phyloP scores from a whole-genome alignment of 1,140 invertebrate genomes.

The Agrypnia vestita region DNA sequence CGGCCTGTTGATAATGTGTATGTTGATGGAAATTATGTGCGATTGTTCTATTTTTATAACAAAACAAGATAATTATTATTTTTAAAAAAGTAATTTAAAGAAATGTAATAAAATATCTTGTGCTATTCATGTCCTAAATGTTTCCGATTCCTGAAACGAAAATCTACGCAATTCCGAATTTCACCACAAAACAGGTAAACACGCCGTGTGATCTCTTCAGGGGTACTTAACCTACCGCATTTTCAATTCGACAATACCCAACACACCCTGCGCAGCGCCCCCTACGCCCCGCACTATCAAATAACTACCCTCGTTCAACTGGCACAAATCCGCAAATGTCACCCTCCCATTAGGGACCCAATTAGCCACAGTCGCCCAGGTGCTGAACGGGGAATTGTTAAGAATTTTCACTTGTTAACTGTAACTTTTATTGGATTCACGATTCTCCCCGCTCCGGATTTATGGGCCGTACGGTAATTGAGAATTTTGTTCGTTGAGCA shows the following conservation, averaged over 20 bases:
- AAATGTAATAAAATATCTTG: too few relatives aligned
- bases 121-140: too few relatives aligned
- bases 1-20: too few relatives aligned
- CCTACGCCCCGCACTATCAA: constrained; percentile 24
- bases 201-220: background rate
- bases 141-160: background rate
- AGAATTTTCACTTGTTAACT: constrained; percentile 7
- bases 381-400: constrained; percentile 12
- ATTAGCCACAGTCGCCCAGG: constrained; percentile 31
- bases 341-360: constrained; percentile 18
- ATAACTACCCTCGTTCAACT: constrained; percentile 21
- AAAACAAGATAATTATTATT: too few relatives aligned
- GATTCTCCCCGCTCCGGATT: constrained; percentile 3
- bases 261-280: background rate
- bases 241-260: background rate
- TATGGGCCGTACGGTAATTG: background rate
- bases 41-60: too few relatives aligned
- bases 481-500: too few relatives aligned
- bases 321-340: constrained; percentile 11
- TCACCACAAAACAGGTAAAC: constrained; percentile 29
- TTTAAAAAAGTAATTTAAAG: too few relatives aligned
- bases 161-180: background rate
- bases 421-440: constrained; percentile 21
- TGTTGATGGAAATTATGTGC: too few relatives aligned
- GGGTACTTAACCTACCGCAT: constrained; percentile 5